phyloP scores from a whole-genome alignment of 2,888 invertebrate genomes.

The Rutpela maculata region DNA sequence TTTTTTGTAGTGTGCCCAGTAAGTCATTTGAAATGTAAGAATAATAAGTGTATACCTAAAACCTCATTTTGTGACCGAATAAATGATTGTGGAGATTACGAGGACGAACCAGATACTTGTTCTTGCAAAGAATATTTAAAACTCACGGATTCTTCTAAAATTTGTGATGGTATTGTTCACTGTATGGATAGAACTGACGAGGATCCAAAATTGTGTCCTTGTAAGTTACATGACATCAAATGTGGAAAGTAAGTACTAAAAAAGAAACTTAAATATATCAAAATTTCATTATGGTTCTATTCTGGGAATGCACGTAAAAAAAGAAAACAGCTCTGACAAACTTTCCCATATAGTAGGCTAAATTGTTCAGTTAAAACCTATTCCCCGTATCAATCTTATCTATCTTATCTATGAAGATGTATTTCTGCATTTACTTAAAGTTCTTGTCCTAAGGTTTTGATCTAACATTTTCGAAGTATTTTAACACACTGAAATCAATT shows the following conservation, averaged over 20 bases:
- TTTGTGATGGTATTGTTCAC: slow-evolving; percentile 87
- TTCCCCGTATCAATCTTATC: too few relatives aligned
- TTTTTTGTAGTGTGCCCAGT: slow-evolving; percentile 78
- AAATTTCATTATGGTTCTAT: neutral
- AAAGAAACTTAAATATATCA: neutral
- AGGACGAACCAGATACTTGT: slow-evolving; percentile 82
- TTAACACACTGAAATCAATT: too few relatives aligned
- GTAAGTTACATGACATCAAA: slow-evolving; percentile 75
- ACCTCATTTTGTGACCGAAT: slow-evolving; percentile 81
- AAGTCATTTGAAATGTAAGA: slow-evolving; percentile 82
- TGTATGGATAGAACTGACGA: slow-evolving; percentile 88
- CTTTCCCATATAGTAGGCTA: too few relatives aligned
- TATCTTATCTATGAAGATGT: too few relatives aligned
- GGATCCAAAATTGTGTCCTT: slow-evolving; percentile 79
- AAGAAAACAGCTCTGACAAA: too few relatives aligned
- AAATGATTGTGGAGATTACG: slow-evolving; percentile 83
- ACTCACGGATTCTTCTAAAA: slow-evolving; percentile 80
- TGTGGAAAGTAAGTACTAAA: slow-evolving; percentile 75
- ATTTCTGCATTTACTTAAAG: too few relatives aligned
- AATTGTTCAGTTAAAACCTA: too few relatives aligned
- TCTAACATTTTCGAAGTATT: too few relatives aligned
- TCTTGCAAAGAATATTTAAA: slow-evolving; percentile 82
- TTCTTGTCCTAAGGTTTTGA: too few relatives aligned
- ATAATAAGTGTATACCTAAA: slow-evolving; percentile 82
- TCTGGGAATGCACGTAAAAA: too few relatives aligned